phyloP scores from a whole-genome alignment of 2,888 invertebrate species.

The Acronicta psi region DNA sequence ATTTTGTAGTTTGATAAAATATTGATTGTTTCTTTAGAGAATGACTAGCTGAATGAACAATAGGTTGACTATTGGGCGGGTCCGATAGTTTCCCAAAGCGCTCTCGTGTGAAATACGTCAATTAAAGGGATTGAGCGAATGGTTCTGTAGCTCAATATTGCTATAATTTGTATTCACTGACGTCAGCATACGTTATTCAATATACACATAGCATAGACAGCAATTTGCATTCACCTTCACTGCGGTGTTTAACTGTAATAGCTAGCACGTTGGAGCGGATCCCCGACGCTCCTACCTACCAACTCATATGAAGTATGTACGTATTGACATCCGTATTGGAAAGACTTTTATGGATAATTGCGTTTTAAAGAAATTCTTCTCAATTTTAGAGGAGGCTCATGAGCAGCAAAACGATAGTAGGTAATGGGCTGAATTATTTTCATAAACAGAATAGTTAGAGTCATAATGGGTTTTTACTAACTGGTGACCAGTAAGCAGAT shows the following conservation, averaged over 20 bases:
- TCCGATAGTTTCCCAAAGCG: constrained; percentile 10
- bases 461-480: too few species aligned
- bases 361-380: too few species aligned
- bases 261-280: constrained; percentile 27
- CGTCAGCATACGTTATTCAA: constrained; percentile 20
- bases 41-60: constrained; percentile 19
- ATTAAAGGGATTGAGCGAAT: constrained; percentile 35
- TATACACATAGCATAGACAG: constrained; percentile 33
- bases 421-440: too few species aligned
- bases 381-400: too few species aligned
- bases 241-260: constrained; percentile 48
- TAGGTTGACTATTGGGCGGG: constrained; percentile 18
- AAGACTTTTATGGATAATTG: constrained; percentile 8
- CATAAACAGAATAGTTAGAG: too few species aligned
- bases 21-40: constrained; percentile 18
- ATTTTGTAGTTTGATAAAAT: constrained; percentile 8
- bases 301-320: constrained; percentile 16
- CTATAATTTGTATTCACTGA: constrained; percentile 12
- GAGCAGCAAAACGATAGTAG: too few species aligned
- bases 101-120: constrained; percentile 34
- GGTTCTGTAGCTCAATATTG: constrained; percentile 13
- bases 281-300: constrained; percentile 24
- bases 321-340: constrained; percentile 11
- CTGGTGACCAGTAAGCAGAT: too few species aligned
- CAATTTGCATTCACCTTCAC: constrained; percentile 56